phyloP scores from a whole-genome alignment of 1,140 invertebrate genomes.

The Antheraea mylitta region DNA sequence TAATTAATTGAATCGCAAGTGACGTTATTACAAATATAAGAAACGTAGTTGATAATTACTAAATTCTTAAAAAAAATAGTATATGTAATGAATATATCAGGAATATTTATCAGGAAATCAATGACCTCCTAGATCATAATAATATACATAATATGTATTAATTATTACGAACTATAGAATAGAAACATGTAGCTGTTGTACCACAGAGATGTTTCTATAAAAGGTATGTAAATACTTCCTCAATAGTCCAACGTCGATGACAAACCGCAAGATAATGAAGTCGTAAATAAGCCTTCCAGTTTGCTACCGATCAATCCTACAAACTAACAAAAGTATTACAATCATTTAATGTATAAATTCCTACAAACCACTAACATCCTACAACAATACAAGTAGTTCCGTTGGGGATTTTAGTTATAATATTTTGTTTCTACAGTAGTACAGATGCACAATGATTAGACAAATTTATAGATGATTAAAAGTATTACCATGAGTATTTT shows the following conservation, averaged over 20 bases:
- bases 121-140: too few relatives aligned
- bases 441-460: neutral
- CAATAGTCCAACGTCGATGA: neutral
- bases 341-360: neutral
- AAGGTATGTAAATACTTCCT: neutral
- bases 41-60: too few relatives aligned
- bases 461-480: too few relatives aligned
- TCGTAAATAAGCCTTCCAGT: neutral
- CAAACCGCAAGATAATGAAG: neutral
- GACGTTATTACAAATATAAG: too few relatives aligned
- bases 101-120: too few relatives aligned
- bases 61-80: too few relatives aligned
- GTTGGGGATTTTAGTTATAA: neutral
- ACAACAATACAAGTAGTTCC: neutral
- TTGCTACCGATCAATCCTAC: neutral
- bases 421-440: neutral
- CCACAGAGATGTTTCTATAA: neutral
- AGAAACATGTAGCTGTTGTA: neutral
- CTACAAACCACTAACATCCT: neutral
- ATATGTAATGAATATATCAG: too few relatives aligned
- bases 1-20: too few relatives aligned
- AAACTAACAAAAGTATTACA: too few relatives aligned
- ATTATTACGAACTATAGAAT: too few relatives aligned
- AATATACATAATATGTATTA: too few relatives aligned
- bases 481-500: too few relatives aligned